Percentiles rank a stretch among this genome's conserved stretches.
These are phyloP conservation scores for Prostheceraeus crozeri DNA, from an alignment of 2,888 invertebrate genomes.

Conservation along the genomic window DNA sequence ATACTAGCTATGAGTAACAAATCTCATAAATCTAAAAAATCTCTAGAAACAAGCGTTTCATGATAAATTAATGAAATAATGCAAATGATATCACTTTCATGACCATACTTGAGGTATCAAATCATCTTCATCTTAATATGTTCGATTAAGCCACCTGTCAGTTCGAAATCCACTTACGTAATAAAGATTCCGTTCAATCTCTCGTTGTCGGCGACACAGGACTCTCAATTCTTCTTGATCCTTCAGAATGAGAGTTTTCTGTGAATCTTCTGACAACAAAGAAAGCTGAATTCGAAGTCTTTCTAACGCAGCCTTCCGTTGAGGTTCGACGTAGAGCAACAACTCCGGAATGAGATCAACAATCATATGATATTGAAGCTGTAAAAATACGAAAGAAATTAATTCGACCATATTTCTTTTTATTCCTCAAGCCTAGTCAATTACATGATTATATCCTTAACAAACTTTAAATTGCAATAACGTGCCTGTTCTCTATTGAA, in stretches of 20 bases:
- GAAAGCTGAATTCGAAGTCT: conserved; percentile 15
- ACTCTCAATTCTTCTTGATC: conserved; percentile 36
- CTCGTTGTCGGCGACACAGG: conserved; percentile 29
- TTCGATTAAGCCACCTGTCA: too few relatives aligned
- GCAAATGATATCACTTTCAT: too few relatives aligned
- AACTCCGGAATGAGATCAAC: conserved; percentile 95
- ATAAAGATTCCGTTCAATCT: conserved; percentile 34
- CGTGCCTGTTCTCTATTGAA: not conserved
- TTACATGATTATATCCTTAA: not conserved
- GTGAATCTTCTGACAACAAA: conserved; percentile 31
- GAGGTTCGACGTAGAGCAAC: conserved; percentile 87
- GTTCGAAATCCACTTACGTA: too few relatives aligned
- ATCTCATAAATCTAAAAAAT: too few relatives aligned
- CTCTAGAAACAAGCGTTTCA: too few relatives aligned
- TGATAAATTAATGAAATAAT: too few relatives aligned
- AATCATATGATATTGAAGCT: conserved; percentile 80
- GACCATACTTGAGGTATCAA: too few relatives aligned
- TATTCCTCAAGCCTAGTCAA: too few relatives aligned
- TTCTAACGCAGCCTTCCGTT: conserved; percentile 63
- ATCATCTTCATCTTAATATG: too few relatives aligned
- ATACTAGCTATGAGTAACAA: too few relatives aligned
- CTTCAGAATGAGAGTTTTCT: conserved; percentile 25
- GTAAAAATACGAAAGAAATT: too few relatives aligned
- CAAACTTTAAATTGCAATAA: not conserved
- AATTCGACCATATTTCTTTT: too few relatives aligned